Evolutionary conservation across 2,888 invertebrate species (phyloP).

Genomic region (Leucophenga maculata): DNA sequence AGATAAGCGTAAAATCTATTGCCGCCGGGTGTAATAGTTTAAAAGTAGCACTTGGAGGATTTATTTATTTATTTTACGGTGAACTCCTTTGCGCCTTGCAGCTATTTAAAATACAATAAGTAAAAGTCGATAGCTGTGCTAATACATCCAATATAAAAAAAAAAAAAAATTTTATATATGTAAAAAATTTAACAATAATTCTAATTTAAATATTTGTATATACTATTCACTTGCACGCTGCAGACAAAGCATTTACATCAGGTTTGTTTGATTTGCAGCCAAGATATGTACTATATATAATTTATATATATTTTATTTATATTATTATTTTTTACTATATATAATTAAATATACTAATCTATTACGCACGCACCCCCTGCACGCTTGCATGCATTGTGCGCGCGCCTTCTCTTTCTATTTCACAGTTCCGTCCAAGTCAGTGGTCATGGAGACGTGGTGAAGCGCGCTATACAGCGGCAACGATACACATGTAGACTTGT

Average conservation of each 20-base stretch:
- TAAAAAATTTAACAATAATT: not conserved
- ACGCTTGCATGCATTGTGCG: not conserved
- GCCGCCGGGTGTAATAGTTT: too few species aligned
- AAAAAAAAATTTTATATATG: not conserved
- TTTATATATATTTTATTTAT: slow-evolving; percentile 1
- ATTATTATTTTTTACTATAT: slow-evolving; percentile 25
- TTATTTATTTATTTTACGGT: too few species aligned
- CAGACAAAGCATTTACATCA: slow-evolving; percentile 71
- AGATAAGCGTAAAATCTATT: too few species aligned
- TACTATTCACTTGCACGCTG: slow-evolving; percentile 54
- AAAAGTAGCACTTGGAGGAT: too few species aligned
- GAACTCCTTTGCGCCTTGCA: too few species aligned
- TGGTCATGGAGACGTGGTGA: slow-evolving; percentile 94
- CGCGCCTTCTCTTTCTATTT: slow-evolving; percentile 39
- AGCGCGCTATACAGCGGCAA: slow-evolving; percentile 94
- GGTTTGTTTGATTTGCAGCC: slow-evolving; percentile 58
- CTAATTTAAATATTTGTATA: slow-evolving; percentile 5
- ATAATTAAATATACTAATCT: too few species aligned
- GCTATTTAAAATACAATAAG: too few species aligned
- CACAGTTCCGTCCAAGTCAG: slow-evolving; percentile 94
- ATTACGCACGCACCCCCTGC: not conserved
- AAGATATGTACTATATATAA: not conserved
- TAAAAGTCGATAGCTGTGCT: slow-evolving; percentile 3
- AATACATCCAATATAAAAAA: slow-evolving; percentile 28
- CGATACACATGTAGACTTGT: slow-evolving; percentile 89